A percentile compares a stretch with the other conserved stretches of the same genome.
phyloP scores from a whole-genome alignment of 2,888 invertebrate species.

The Gasteruption jaculator region DNA sequence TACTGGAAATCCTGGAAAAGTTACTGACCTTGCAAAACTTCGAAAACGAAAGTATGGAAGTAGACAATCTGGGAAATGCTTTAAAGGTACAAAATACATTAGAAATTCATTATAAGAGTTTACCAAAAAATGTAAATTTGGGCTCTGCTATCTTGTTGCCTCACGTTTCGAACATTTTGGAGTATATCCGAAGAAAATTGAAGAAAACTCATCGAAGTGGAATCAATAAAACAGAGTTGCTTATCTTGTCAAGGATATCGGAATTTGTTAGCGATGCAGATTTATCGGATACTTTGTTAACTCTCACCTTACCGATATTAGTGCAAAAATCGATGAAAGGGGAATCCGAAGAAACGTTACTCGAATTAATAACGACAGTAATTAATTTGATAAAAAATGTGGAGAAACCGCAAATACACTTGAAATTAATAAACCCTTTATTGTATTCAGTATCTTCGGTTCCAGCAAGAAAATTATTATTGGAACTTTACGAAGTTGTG shows the following conservation, averaged over 20 bases:
- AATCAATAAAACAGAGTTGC: slow-evolving; percentile 66
- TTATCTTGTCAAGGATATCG: slow-evolving; percentile 72
- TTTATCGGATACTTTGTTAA: slow-evolving; percentile 66
- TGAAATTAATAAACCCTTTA: slow-evolving; percentile 68
- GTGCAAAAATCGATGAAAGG: slow-evolving; percentile 61
- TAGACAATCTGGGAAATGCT: slow-evolving; percentile 30
- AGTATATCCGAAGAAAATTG: slow-evolving; percentile 65
- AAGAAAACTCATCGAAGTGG: slow-evolving; percentile 58
- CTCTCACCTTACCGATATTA: slow-evolving; percentile 67
- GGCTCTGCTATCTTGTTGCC: slow-evolving; percentile 72
- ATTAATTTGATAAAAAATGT: slow-evolving; percentile 72
- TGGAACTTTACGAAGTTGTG: slow-evolving; percentile 61
- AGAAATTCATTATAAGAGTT: too few relatives aligned
- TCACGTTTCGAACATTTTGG: slow-evolving; percentile 68
- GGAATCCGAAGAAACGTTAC: slow-evolving; percentile 65
- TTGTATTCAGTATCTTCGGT: slow-evolving; percentile 65
- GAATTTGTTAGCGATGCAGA: slow-evolving; percentile 67
- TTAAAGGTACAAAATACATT: slow-evolving; percentile 26
- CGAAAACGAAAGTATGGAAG: slow-evolving; percentile 39
- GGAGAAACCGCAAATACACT: slow-evolving; percentile 61
- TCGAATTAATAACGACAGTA: slow-evolving; percentile 68
- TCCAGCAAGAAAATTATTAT: slow-evolving; percentile 66
- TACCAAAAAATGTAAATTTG: slow-evolving; percentile 59
- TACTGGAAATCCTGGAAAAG: slow-evolving; percentile 73
- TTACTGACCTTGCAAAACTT: slow-evolving; percentile 62